Evolutionary conservation across 2,888 invertebrate species (phyloP).

Genomic region (Chymomyza procnemis): DNA sequence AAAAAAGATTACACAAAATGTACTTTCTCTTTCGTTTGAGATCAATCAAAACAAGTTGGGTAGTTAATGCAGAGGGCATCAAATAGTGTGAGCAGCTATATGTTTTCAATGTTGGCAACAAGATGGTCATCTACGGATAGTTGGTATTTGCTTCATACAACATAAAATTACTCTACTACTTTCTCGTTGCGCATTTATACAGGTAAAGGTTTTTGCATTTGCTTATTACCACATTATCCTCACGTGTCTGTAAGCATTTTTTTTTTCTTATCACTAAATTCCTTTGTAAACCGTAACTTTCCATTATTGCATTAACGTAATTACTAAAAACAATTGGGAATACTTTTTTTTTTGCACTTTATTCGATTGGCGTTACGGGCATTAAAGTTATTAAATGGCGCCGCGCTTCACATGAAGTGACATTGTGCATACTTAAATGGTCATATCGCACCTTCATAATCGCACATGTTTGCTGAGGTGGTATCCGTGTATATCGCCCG

Average conservation of each 20-base stretch:
- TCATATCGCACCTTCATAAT: conserved; percentile 43
- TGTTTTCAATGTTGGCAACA: too few species aligned
- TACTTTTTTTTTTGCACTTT: neutral
- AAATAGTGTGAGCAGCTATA: too few species aligned
- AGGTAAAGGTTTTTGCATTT: neutral
- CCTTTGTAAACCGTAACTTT: neutral
- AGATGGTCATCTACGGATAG: too few species aligned
- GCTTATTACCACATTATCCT: too few species aligned
- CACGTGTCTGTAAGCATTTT: neutral
- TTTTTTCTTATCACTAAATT: neutral
- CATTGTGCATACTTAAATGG: neutral
- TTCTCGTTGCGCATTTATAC: too few species aligned
- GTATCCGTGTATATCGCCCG: neutral
- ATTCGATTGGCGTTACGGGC: neutral
- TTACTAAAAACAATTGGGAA: neutral
- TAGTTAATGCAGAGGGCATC: too few species aligned
- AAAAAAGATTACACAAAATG: too few species aligned
- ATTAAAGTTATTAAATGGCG: neutral
- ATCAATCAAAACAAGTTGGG: too few species aligned
- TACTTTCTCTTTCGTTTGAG: too few species aligned
- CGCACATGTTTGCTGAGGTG: conserved; percentile 34
- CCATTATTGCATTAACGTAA: neutral
- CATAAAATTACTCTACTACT: too few species aligned
- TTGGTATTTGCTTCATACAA: too few species aligned
- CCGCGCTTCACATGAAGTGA: neutral